These are phyloP conservation scores for Tetanocera ferruginea DNA, from an alignment of 2,888 invertebrate genomes.

Conservation along the genomic window DNA sequence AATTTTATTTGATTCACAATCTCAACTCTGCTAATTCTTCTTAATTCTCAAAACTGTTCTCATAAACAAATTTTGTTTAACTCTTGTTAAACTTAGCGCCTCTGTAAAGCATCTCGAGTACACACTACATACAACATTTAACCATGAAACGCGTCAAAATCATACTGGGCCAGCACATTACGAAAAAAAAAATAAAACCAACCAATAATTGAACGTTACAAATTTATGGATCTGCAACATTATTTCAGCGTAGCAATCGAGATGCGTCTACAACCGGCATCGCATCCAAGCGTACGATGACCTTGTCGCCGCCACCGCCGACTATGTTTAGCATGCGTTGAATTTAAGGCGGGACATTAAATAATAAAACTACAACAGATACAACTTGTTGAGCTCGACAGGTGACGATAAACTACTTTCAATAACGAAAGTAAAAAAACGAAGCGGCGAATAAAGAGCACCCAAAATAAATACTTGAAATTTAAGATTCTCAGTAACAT, in stretches of 20 bases:
- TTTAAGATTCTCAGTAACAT: background rate
- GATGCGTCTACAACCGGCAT: background rate
- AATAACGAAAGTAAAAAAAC: slow-evolving; percentile 33
- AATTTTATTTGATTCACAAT: too few species aligned
- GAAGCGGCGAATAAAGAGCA: background rate
- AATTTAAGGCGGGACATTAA: too few species aligned
- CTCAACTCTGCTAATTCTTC: too few species aligned
- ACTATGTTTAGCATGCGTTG: background rate
- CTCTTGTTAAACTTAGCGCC: too few species aligned
- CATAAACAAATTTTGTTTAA: too few species aligned
- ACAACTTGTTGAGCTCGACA: slow-evolving; percentile 5
- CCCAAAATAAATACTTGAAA: background rate
- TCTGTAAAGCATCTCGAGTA: background rate
- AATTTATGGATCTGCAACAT: slow-evolving; percentile 12
- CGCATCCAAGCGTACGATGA: background rate
- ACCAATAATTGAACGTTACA: slow-evolving; percentile 14
- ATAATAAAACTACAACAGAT: background rate
- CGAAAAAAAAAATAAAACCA: background rate
- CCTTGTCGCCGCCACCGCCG: slow-evolving; percentile 15
- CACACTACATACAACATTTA: background rate
- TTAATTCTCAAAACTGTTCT: too few species aligned
- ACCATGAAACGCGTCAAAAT: background rate
- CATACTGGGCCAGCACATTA: background rate
- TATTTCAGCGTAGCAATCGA: background rate
- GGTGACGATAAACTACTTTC: slow-evolving; percentile 35